Evolutionary conservation across 2,113 vertebrate species (phyloP), one percentile per base, ranked within the genome.

Genomic region (Octodon degus): DNA sequence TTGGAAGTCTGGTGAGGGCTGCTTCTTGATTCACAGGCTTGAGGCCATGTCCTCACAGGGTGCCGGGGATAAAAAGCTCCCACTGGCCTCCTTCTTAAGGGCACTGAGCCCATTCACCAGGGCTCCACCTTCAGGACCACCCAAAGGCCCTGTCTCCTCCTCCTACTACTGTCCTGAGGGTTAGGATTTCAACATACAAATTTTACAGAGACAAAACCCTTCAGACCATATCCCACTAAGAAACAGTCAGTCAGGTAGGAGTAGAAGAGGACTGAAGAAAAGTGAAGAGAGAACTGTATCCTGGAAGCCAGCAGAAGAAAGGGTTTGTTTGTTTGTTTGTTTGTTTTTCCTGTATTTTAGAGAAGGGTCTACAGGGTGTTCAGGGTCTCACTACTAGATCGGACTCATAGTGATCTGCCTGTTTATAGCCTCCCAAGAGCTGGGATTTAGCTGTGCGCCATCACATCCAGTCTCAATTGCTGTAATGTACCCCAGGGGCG

Each of bases 261-360:
- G 10, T 13, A 77, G 81, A 22, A 1, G 25, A 76, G n/a, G 17
- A 13, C 0, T 50, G 63, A 58, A 17, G 58, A 47, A 22, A 76
- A 10, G 1, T 0, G 9, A 30, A 16, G 17, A 16, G 27, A 37
- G 34, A 53, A 19, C 1, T 1, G 17, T 1, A 14, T 43, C 60
- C 2, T 0, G 12, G 47, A 55, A 67, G 37, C 11, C 74, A 24
- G 55, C 16, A 16, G 16, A 58, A 40, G 53, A 11, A 1, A 0
- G 13, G 1, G 1, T n/a, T n/a, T n/a, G n/a, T n/a, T n/a, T n/a
- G n/a, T n/a, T n/a, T n/a, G n/a, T n/a, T 16, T 47, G 65, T 43
- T 1, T 50, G 9, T 50, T 50, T 12, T 8, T 50, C 7, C 10
- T 50, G 50, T 50, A 50, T 50, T 50, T 50, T 50, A 50, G 50